Conservation (phyloP, 1,140 invertebrate species). For the Ganaspis sp. region DNA sequence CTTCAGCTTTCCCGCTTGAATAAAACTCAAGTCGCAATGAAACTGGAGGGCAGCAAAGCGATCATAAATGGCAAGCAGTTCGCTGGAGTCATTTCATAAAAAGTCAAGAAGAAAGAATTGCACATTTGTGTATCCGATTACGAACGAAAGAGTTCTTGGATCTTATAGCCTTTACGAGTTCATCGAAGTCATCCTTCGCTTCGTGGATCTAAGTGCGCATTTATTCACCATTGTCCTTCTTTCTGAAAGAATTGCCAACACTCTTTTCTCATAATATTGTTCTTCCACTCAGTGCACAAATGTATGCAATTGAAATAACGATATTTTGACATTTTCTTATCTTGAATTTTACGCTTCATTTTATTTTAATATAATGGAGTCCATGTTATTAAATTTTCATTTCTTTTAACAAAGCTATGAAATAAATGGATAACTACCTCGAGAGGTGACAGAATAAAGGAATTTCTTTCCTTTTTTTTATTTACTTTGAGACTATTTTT, state of each 20-base stretch:
- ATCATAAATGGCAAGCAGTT: constrained; percentile 2
- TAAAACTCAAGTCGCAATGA: not conserved
- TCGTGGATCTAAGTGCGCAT: constrained; percentile 4
- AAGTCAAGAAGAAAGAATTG: constrained; percentile 21
- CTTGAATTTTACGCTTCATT: not conserved
- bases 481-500: no score
- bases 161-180: constrained; percentile 5
- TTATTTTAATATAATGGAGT: not conserved
- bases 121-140: constrained; percentile 13
- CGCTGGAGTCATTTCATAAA: constrained; percentile 13
- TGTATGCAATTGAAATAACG: not conserved
- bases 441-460: no score
- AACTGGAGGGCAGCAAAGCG: not conserved
- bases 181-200: not conserved
- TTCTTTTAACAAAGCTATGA: not conserved
- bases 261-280: not conserved
- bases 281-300: not conserved
- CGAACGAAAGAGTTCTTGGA: constrained; percentile 9
- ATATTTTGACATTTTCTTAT: not conserved
- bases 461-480: no score
- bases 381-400: not conserved
- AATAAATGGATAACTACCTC: no score
- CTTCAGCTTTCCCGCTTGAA: not conserved
- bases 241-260: not conserved
- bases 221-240: constrained; percentile 25